phyloP scores from a whole-genome alignment of 2,888 invertebrate species.

The Drosophila kambysellisi region DNA sequence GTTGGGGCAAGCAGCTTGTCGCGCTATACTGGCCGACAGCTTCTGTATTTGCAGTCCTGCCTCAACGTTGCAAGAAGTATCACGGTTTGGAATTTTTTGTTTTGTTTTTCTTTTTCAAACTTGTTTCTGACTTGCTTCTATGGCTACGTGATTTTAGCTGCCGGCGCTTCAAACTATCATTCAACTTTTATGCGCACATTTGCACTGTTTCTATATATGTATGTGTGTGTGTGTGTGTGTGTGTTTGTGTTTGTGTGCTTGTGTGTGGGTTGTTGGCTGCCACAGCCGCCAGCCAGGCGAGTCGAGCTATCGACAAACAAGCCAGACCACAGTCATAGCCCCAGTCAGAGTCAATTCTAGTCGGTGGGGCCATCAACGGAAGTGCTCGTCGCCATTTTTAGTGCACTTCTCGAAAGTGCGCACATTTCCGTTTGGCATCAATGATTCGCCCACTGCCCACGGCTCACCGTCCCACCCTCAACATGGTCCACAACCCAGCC shows the following conservation, averaged over 20 bases:
- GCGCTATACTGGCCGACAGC: neutral
- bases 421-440: constrained; percentile 82
- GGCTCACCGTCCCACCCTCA: constrained; percentile 8
- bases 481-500: neutral
- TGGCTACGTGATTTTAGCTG: constrained; percentile 56
- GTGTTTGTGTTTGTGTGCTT: constrained; percentile 3
- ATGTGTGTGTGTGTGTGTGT: constrained; percentile 15
- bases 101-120: constrained; percentile 21
- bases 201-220: constrained; percentile 22
- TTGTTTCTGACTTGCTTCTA: constrained; percentile 41
- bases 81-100: constrained; percentile 6
- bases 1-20: constrained; percentile 10
- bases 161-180: constrained; percentile 65
- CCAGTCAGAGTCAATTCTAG: constrained; percentile 40
- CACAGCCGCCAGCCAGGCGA: constrained; percentile 29
- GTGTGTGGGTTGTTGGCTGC: neutral
- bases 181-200: constrained; percentile 74
- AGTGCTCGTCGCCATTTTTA: constrained; percentile 81
- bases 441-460: constrained; percentile 68
- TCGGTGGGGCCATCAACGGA: constrained; percentile 65
- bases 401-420: constrained; percentile 80
- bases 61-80: constrained; percentile 39
- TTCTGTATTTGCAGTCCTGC: constrained; percentile 17
- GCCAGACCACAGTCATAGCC: constrained; percentile 33
- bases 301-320: constrained; percentile 37